Evolutionary conservation across 2,888 invertebrate species (phyloP), one percentile per base, ranked within the genome.

Genomic region (Caradrina clavipalpis): DNA sequence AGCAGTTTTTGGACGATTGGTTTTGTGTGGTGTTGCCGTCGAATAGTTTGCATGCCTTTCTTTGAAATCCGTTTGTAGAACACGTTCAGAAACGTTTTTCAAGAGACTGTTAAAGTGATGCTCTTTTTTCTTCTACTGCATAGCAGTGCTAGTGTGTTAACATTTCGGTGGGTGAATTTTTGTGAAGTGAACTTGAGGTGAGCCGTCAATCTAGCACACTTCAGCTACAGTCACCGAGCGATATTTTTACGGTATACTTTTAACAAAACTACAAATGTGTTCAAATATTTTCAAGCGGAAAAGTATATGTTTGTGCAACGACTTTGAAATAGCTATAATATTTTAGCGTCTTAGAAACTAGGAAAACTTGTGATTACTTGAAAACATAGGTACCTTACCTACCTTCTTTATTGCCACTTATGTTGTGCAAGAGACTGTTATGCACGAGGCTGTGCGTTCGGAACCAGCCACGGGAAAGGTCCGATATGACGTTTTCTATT

Each of bases 291-390:
- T 15, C 42, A 47, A 39, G 21, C 26, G n/a, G 45, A 50, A 58
- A 55, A 51, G 45, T 50, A 45, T n/a, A n/a, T n/a, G n/a, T n/a
- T n/a, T 53, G 17, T 57, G 35, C 50, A 55, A 56, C 53, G 47
- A 42, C 47, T 76, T 62, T 15, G 53, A 53, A 65, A 68, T 65
- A 51, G 26, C 61, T 50, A 58, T 19, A 54, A 67, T 70, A 64
- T 57, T 67, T 73, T 61, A 64, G 35, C 54, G 50, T 69, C 31
- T 58, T 39, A 49, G 53, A 66, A 62, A 66, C 19, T 51, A 19
- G 17, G 19, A 47, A 54, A 31, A 63, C 51, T 62, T 51, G 51
- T 55, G 50, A 45, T 57, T 56, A 59, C 45, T 45, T 56, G 26
- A 65, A 31, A 72, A 47, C 19, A 47, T 55, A 6, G 19, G 17